Conservation (phyloP, 2,113 vertebrate genomes). For the Prunella fulvescens region DNA sequence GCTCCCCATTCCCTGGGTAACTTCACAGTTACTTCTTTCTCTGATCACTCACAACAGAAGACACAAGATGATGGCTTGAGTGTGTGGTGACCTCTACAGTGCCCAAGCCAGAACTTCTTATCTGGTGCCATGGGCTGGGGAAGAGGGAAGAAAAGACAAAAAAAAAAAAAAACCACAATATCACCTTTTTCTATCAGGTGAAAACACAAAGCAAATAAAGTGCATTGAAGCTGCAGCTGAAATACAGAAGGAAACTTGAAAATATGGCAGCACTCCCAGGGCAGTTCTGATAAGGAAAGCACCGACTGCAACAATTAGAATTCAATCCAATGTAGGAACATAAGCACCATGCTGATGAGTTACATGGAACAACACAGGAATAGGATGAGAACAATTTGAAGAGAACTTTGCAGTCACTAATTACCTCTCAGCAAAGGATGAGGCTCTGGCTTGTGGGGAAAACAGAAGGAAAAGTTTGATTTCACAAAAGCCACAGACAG, state of each 20-base stretch:
- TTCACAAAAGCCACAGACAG: slow-evolving; percentile 11
- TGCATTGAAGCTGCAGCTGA: neutral
- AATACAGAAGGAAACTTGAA: neutral
- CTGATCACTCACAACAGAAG: neutral
- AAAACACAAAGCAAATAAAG: neutral
- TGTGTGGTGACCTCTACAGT: neutral
- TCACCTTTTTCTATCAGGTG: neutral
- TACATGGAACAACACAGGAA: neutral
- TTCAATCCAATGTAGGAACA: neutral
- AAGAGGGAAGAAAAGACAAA: neutral
- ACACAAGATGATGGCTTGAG: neutral
- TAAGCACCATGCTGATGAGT: neutral
- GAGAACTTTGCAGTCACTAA: neutral
- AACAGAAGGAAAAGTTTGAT: slow-evolving; percentile 7
- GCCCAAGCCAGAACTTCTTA: neutral
- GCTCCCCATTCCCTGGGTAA: neutral
- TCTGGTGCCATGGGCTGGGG: neutral
- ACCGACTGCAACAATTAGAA: neutral
- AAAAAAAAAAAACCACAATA: neutral
- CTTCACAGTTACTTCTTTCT: neutral
- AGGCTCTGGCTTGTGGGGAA: neutral
- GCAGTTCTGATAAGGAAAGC: neutral
- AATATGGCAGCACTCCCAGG: neutral
- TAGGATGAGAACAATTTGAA: neutral
- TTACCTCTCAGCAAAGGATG: neutral